These are phyloP conservation scores for Metaphire vulgaris DNA, from an alignment of 1,140 invertebrate genomes.

Conservation along the genomic window DNA sequence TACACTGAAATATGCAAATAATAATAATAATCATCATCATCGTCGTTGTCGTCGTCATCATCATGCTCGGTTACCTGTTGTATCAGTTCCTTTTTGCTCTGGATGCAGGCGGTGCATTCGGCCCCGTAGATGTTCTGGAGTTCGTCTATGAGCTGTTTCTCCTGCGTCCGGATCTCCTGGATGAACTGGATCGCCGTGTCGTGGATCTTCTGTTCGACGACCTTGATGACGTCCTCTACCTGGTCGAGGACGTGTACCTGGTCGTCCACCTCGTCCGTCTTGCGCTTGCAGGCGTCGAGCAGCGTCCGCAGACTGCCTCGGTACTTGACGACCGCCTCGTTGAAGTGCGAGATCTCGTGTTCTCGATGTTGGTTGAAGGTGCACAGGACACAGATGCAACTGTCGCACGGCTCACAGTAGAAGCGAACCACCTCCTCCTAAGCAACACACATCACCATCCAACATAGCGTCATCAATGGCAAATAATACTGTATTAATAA, in stretches of 20 bases:
- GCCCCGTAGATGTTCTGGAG: conserved; percentile 48
- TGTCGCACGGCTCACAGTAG: conserved; percentile 53
- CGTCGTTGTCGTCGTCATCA: too few relatives aligned
- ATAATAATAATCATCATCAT: too few relatives aligned
- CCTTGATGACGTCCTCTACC: conserved; percentile 43
- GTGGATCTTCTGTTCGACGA: conserved; percentile 46
- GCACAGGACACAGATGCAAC: conserved; percentile 52
- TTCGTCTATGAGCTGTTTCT: conserved; percentile 51
- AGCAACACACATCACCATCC: too few relatives aligned
- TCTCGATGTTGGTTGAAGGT: conserved; percentile 54
- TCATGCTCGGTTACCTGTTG: conserved; percentile 10
- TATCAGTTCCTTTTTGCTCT: conserved; percentile 43
- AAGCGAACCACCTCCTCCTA: conserved; percentile 48
- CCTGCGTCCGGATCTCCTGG: conserved; percentile 43
- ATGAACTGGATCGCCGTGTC: conserved; percentile 50
- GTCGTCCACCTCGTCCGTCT: conserved; percentile 45
- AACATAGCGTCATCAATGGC: too few relatives aligned
- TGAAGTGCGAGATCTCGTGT: conserved; percentile 52
- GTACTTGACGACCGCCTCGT: conserved; percentile 50
- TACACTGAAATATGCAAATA: too few relatives aligned
- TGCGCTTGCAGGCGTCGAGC: conserved; percentile 45
- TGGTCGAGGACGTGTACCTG: conserved; percentile 39
- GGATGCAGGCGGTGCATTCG: conserved; percentile 48
- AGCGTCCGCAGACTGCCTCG: conserved; percentile 48
- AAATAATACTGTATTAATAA: too few relatives aligned